Evolutionary conservation across 53 echinoderm and acorn worm species (phyloP).

Genomic region (Luidia sarsii): DNA sequence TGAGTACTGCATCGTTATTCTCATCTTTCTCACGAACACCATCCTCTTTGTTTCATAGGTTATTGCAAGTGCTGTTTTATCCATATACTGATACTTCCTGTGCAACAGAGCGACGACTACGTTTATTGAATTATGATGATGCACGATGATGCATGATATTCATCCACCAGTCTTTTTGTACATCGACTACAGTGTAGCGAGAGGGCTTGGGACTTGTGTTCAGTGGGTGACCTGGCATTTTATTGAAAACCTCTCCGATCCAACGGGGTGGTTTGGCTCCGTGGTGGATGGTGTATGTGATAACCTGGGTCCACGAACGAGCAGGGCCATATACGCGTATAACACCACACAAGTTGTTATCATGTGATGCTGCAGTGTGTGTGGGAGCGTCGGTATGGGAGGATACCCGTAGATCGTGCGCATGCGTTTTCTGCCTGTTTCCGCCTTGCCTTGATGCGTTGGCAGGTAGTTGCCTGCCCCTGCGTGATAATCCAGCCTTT

Average conservation of each 20-base stretch:
- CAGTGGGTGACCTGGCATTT: constrained; percentile 26
- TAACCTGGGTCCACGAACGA: constrained; percentile 5
- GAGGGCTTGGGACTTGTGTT: not conserved
- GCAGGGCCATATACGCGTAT: not conserved
- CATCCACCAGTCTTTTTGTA: constrained; percentile 8
- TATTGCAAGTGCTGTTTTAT: too few relatives aligned
- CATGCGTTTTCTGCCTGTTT: constrained; percentile 45
- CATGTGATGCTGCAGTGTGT: constrained; percentile 51
- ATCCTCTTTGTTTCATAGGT: too few relatives aligned
- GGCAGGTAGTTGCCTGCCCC: too few relatives aligned
- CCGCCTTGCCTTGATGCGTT: constrained; percentile 62
- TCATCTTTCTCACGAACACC: too few relatives aligned
- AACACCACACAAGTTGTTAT: constrained; percentile 33
- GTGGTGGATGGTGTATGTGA: not conserved
- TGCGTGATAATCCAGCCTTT: too few relatives aligned
- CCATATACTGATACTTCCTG: constrained; percentile 36
- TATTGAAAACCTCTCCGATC: constrained; percentile 27
- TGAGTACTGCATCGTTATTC: too few relatives aligned
- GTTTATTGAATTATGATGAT: constrained; percentile 55
- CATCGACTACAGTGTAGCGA: not conserved
- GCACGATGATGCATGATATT: constrained; percentile 25
- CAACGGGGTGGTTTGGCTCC: constrained; percentile 18
- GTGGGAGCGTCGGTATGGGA: too few relatives aligned
- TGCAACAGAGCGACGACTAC: constrained; percentile 35
- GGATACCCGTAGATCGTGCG: constrained; percentile 42